phyloP scores from a whole-genome alignment of 2,113 vertebrate species.

The Tupaia tana region DNA sequence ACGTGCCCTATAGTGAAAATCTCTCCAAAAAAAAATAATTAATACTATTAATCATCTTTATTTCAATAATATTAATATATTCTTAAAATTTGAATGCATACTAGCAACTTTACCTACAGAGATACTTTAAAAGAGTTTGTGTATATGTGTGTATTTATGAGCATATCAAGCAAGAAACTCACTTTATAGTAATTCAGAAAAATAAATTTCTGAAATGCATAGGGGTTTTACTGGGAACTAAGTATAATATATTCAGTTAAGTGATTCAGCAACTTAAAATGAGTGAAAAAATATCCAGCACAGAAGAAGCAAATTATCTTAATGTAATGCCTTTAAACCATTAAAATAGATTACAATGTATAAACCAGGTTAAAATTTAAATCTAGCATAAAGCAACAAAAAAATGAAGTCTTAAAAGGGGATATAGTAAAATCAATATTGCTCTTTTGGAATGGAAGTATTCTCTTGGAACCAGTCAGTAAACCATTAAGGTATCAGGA shows the following conservation, averaged over 20 bases:
- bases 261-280: conserved; percentile 49
- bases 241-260: background rate
- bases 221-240: background rate
- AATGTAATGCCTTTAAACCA: conserved; percentile 39
- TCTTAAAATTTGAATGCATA: background rate
- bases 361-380: conserved; percentile 68
- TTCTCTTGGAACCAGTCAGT: conserved; percentile 29
- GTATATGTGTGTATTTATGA: background rate
- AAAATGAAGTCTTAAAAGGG: conserved; percentile 58
- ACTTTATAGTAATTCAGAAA: conserved; percentile 22
- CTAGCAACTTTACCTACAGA: background rate
- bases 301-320: conserved; percentile 37
- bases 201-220: background rate
- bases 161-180: background rate
- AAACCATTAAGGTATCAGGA: conserved; percentile 40
- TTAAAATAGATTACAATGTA: conserved; percentile 58
- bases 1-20: too few species aligned
- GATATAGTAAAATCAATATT: conserved; percentile 68
- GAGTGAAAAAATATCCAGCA: conserved; percentile 31
- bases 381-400: conserved; percentile 40
- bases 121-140: background rate
- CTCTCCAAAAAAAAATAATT: too few species aligned
- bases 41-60: background rate
- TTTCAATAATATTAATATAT: background rate
- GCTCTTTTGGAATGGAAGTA: conserved; percentile 29